phyloP scores from a whole-genome alignment of 2,888 invertebrate genomes.

The Lasioglossum oenotherae region DNA sequence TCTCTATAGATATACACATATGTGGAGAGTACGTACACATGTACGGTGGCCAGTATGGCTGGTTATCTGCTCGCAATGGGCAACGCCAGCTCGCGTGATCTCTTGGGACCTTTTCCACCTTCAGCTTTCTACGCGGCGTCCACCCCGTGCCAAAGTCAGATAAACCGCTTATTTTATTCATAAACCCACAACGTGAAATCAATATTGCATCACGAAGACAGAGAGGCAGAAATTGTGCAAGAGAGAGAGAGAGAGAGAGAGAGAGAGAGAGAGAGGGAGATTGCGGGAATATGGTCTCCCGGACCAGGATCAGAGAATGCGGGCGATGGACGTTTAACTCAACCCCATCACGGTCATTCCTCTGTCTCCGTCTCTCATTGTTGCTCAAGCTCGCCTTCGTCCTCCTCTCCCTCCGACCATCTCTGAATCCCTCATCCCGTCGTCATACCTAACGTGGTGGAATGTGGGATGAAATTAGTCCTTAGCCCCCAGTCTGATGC shows the following conservation, averaged over 20 bases:
- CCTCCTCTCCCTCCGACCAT: constrained; percentile 15
- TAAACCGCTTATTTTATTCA: constrained; percentile 80
- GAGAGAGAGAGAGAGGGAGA: constrained; percentile 34
- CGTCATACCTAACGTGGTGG: constrained; percentile 64
- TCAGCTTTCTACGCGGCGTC: constrained; percentile 50
- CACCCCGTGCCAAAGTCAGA: constrained; percentile 65
- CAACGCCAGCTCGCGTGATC: constrained; percentile 74
- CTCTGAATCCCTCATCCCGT: constrained; percentile 16
- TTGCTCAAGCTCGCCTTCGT: constrained; percentile 18
- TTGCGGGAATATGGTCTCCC: constrained; percentile 61
- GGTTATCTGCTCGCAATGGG: constrained; percentile 68
- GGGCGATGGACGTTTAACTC: constrained; percentile 68
- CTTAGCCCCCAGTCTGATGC: constrained; percentile 66
- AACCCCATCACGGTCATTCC: constrained; percentile 53
- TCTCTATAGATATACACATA: background rate
- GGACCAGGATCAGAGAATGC: constrained; percentile 68
- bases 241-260: background rate
- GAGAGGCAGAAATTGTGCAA: background rate
- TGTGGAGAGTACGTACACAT: background rate
- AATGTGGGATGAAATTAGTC: constrained; percentile 72
- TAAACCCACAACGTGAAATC: constrained; percentile 76
- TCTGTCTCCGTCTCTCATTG: constrained; percentile 18
- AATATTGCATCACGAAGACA: constrained; percentile 71
- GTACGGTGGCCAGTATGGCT: constrained; percentile 29
- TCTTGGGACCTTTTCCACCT: constrained; percentile 66